Percentiles rank a stretch among this genome's conserved stretches.
phyloP scores from a whole-genome alignment of 2,113 vertebrate genomes.

The Astur gentilis region DNA sequence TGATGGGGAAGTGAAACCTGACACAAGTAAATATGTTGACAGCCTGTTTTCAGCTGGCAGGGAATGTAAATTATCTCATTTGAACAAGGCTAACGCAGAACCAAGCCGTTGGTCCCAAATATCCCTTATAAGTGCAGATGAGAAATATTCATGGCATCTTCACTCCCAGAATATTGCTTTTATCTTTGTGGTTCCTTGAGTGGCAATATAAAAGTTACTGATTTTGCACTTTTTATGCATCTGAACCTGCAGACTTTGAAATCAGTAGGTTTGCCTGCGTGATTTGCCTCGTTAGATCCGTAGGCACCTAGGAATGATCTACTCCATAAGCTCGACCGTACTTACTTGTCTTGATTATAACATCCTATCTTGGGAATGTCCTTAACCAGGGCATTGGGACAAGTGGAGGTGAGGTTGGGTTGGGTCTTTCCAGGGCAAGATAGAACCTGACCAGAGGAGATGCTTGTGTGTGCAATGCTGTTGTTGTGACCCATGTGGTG shows the following conservation, averaged over 20 bases:
- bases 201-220: constrained; percentile 62
- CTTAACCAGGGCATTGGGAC: neutral
- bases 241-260: constrained; percentile 51
- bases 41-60: neutral
- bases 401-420: neutral
- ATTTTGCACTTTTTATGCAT: constrained; percentile 60
- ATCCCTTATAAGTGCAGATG: constrained; percentile 57
- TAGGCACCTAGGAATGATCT: neutral
- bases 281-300: neutral
- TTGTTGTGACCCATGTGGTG: neutral
- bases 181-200: constrained; percentile 62
- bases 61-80: constrained; percentile 53
- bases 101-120: constrained; percentile 43
- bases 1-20: neutral
- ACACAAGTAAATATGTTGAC: constrained; percentile 37
- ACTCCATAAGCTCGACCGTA: neutral
- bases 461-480: neutral
- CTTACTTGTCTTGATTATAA: neutral
- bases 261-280: constrained; percentile 35
- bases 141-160: constrained; percentile 63
- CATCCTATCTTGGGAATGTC: neutral
- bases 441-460: neutral
- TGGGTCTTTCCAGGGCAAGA: neutral
- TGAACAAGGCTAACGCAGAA: constrained; percentile 32
- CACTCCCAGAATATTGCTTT: constrained; percentile 56